Evolutionary conservation across 2,888 invertebrate species (phyloP), one percentile per base, ranked within the genome.

Genomic region (Catocala nupta): DNA sequence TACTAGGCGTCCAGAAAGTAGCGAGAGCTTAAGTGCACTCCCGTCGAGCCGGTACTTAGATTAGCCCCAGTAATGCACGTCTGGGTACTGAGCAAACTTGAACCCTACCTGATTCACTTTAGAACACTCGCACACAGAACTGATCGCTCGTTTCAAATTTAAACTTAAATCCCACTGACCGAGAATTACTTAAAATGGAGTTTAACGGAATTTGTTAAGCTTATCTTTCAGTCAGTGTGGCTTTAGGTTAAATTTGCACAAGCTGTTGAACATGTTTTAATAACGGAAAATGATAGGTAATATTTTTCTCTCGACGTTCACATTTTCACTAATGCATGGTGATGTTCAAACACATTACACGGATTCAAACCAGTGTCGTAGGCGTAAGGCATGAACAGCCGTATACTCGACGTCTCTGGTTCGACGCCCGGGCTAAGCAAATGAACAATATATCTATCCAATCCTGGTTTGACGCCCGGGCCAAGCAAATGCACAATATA

Each of bases 11-110:
- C 52, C 77, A 76, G 74, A 77, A 78, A 75, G 72, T 71, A 75
- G 73, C 58, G 39, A 67, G 65, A 78, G 77, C 75, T 78, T 78
- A 79, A 80, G 78, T 79, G 81, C 78, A 78, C 74, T 81, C 68
- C 68, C 70, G 68, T 66, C 65, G 71, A 73, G 77, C 65, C 71
- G 71, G 68, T 68, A 71, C 73, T 75, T 70, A 73, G 78, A 80
- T 81, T 79, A 79, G 72, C 70, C 56, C 63, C 59, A 56, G 73
- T 78, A 81, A 76, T 78, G 78, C 72, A 71, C 66, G 62, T 65
- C 71, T 59, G 63, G 62, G 62, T 70, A 53, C 61, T 57, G 76
- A 47, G 71, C 70, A 68, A 80, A 80, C 79, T 73, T 68, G 34
- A 52, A 58, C 55, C 58, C 25, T 63, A 57, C 62, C 33, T 53